Percentiles rank a stretch among this genome's conserved stretches.
Conservation (phyloP, 2,888 invertebrate genomes). For the Penaeus monodon region DNA sequence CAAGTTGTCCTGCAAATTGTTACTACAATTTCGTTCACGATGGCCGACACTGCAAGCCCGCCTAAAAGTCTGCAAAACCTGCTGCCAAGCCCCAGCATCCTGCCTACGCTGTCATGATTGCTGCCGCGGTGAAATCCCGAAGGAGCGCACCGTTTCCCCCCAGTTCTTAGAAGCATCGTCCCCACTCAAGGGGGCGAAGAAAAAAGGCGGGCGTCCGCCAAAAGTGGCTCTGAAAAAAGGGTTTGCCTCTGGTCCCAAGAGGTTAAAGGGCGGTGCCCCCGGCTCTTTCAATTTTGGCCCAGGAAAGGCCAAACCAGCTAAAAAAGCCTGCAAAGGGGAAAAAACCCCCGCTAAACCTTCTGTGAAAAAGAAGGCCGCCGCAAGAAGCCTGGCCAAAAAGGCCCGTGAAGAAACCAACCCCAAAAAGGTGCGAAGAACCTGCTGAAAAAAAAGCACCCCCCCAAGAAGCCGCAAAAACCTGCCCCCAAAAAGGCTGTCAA, state of each 20-base stretch:
- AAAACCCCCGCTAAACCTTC: not conserved
- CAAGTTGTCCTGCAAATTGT: not conserved
- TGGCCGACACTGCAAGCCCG: slow-evolving; percentile 43
- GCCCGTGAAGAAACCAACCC: slow-evolving; percentile 32
- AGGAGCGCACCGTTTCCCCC: slow-evolving; percentile 45
- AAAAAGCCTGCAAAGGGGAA: slow-evolving; percentile 10
- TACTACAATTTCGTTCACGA: not conserved
- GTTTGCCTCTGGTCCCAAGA: slow-evolving; percentile 42
- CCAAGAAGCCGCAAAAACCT: slow-evolving; percentile 24
- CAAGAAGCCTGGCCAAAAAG: slow-evolving; percentile 39
- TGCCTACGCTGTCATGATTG: slow-evolving; percentile 51
- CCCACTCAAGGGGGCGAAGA: slow-evolving; percentile 48
- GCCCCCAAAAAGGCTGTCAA: slow-evolving; percentile 30
- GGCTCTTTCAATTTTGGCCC: slow-evolving; percentile 56
- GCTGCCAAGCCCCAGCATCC: no score
- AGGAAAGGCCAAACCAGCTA: slow-evolving; percentile 30
- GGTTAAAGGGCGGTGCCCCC: slow-evolving; percentile 54
- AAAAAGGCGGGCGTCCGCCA: slow-evolving; percentile 52
- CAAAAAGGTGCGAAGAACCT: slow-evolving; percentile 36
- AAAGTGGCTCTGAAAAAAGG: slow-evolving; percentile 54
- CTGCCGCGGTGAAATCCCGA: slow-evolving; percentile 38
- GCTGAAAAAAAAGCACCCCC: slow-evolving; percentile 40
- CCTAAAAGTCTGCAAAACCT: no score
- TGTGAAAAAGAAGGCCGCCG: slow-evolving; percentile 10
- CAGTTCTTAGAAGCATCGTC: slow-evolving; percentile 51